phyloP scores from a whole-genome alignment of 2,797 vertebrate genomes.

The Euphonia xanthogaster region DNA sequence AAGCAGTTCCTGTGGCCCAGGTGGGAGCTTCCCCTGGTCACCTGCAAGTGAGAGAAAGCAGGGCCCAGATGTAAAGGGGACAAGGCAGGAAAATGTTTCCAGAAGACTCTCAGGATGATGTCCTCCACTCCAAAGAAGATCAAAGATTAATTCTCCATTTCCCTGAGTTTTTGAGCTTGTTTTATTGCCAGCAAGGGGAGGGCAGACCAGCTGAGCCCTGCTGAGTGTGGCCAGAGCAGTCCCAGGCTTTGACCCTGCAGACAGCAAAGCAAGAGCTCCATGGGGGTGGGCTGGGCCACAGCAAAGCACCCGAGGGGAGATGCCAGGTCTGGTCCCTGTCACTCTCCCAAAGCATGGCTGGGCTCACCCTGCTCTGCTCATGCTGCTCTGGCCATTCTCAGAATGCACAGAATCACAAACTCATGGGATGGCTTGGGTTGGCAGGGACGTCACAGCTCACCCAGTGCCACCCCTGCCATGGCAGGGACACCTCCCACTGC shows the following conservation, averaged over 20 bases:
- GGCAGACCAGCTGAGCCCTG: neutral
- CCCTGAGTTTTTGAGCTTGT: neutral
- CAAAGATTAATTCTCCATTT: neutral
- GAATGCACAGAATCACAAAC: neutral
- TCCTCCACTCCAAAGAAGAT: neutral
- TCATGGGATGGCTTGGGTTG: neutral
- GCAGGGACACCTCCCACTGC: neutral
- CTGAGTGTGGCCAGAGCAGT: neutral
- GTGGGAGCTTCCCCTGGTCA: neutral
- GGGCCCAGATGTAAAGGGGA: neutral
- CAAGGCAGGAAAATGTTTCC: neutral
- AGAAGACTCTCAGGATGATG: neutral
- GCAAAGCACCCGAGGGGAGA: accelerated
- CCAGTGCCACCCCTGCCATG: accelerated
- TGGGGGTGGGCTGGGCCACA: neutral
- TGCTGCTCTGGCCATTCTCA: neutral
- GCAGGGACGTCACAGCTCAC: neutral
- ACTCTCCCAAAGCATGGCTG: accelerated
- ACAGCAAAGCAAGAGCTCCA: neutral
- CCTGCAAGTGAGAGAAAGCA: accelerated
- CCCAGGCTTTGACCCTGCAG: accelerated
- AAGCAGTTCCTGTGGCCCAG: neutral
- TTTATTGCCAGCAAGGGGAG: neutral
- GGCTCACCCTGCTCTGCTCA: neutral
- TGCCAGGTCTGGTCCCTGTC: neutral